Base-by-base conservation (phyloP, 2,888 invertebrate species). In the Druceiella hillmani region DNA sequence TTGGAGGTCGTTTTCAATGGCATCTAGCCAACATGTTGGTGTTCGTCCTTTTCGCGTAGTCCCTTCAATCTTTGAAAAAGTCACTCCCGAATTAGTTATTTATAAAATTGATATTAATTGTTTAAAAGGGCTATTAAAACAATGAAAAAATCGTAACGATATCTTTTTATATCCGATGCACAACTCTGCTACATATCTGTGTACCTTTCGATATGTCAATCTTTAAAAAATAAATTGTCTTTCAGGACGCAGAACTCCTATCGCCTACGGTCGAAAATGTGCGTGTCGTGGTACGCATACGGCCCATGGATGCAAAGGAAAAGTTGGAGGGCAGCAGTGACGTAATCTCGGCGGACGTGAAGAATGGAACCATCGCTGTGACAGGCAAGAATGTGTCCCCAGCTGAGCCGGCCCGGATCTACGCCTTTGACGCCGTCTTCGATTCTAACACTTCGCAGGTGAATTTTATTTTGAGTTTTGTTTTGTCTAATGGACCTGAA, bases 341-440 rank as follows among this genome's bases (percentile, higher is more conserved):
- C 57, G 82, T 90, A 43, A 81, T 91, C 0, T 75, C 80, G 20
- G 85, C 91, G 49, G 87, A 90, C 55, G 65, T 79, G 20, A 74
- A 84, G 41, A 83, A 86, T 61, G 81, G 83, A 52, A 79, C 84
- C 28, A 81, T 94, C 11, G 83, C 81, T 4, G 82, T 93, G 9
- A 77, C 79, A 27, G 83, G 87, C 60, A 83, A 82, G 33, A 81
- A 81, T 52, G 78, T 79, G 20, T 73, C 74, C 1, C 76, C 78
- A 1, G 78, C 79, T 7, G 88, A 89, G 53, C 86, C 87, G 17
- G 84, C 89, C 0, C 88, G 95, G 63, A 78, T 83, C 0, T 99
- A 93, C 61, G 89, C 88, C 6, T 99, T 97, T 58, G 99, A 99
- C 64, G 84, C 89, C 28, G 92, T 95, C 17, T 99, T 97, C 62